These are phyloP conservation scores for Meta bourneti DNA, from an alignment of 2,888 invertebrate genomes.

Conservation along the genomic window DNA sequence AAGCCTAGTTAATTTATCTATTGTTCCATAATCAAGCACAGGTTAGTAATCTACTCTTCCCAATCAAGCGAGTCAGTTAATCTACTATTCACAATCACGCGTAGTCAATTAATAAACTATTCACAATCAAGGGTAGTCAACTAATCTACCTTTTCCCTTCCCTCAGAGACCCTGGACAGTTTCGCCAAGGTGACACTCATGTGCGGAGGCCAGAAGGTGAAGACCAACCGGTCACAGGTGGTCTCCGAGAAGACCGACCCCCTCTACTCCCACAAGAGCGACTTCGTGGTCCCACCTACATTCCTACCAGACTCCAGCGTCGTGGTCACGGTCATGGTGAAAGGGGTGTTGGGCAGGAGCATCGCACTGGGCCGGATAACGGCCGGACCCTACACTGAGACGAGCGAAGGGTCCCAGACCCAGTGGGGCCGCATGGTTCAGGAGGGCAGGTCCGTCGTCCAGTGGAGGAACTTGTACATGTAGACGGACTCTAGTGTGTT, in stretches of 20 bases:
- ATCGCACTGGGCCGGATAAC: conserved; percentile 79
- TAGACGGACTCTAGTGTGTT: conserved; percentile 14
- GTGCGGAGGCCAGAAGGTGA: conserved; percentile 79
- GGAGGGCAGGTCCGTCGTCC: conserved; percentile 43
- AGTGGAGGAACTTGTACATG: conserved; percentile 71
- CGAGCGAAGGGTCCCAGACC: conserved; percentile 78
- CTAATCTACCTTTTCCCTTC: neutral
- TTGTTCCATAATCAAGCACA: too few species aligned
- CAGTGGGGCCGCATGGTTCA: conserved; percentile 79
- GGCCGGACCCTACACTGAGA: conserved; percentile 79
- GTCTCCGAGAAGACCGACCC: conserved; percentile 77
- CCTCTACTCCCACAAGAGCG: conserved; percentile 77
- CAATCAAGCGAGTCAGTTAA: too few species aligned
- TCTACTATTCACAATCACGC: too few species aligned
- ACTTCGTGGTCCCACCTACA: conserved; percentile 78
- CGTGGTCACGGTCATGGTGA: conserved; percentile 79
- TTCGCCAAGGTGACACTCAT: conserved; percentile 79
- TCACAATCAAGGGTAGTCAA: too few species aligned
- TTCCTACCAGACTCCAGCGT: conserved; percentile 78
- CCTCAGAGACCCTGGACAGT: conserved; percentile 78
- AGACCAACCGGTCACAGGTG: conserved; percentile 78
- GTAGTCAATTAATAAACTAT: too few species aligned
- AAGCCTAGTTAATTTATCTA: too few species aligned
- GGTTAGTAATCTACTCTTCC: too few species aligned
- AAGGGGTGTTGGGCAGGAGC: conserved; percentile 78